These are phyloP conservation scores for Aleiodes alternator DNA, from an alignment of 2,888 invertebrate species.

Conservation along the genomic window DNA sequence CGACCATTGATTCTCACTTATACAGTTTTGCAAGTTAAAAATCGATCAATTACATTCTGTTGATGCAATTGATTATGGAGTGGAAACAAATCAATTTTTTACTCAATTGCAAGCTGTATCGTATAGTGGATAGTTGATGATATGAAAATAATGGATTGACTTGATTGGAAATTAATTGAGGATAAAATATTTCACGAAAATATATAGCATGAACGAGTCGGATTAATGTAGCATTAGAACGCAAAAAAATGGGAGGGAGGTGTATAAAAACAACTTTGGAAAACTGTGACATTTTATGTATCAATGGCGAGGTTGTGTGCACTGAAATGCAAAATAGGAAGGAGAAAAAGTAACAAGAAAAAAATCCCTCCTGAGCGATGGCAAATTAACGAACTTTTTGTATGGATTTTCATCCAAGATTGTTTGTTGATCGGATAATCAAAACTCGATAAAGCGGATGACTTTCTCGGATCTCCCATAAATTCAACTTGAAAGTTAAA, in stretches of 20 bases:
- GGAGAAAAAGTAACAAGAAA: background rate
- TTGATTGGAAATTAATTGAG: no score
- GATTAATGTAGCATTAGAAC: background rate
- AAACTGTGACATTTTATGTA: conserved; percentile 3
- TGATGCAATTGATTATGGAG: no score
- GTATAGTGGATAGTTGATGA: no score
- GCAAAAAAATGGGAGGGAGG: background rate
- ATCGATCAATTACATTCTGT: no score
- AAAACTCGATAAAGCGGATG: conserved; percentile 23
- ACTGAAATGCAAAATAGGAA: background rate
- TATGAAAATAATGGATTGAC: no score
- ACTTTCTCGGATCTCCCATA: background rate
- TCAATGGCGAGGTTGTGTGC: background rate
- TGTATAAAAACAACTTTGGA: background rate
- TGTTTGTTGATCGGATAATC: conserved; percentile 25
- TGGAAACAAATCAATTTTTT: no score
- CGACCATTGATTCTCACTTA: no score
- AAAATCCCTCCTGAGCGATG: background rate
- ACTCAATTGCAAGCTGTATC: no score
- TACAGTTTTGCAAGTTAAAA: no score
- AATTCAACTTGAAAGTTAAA: background rate
- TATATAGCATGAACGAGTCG: background rate
- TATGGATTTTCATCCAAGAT: conserved; percentile 8
- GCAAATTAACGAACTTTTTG: conserved; percentile 32
- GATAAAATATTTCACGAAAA: no score